Evolutionary conservation across 1,140 invertebrate species (phyloP), one percentile per base, ranked within the genome.

Genomic region (Eulimnadia texana): DNA sequence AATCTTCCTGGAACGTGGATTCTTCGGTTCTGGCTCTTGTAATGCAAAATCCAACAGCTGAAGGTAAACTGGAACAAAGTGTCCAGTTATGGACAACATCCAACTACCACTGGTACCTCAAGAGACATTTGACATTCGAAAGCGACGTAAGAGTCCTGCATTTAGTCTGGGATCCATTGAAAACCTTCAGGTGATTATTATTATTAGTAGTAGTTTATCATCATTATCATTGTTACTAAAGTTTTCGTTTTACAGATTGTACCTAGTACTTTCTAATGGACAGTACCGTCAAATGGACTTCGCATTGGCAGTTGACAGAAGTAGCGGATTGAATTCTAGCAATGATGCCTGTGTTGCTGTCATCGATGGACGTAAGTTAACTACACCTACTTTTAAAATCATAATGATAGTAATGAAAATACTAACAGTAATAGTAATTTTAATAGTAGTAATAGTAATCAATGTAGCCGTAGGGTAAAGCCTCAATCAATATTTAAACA

Each of bases 81-180:
- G 69, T 94, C 33, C 81, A 91, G 66, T 70, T 95, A 0, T 95
- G 85, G 77, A 88, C 85, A 3, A 79, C 82, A 53, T 80, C 80
- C 23, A 95, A 95, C 76, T 93, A 90, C 69, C 84, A 93, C 69
- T 95, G 90, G 90, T 93, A 93, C 73, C 71, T 87, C 13, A 94
- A 95, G 69, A 85, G 92, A 68, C 80, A 72, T 54, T 67, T 87
- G 2, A 61, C 64, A 10, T 84, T 84, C 68, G 61, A 70, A 19
- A 65, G 69, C 55, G 67, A 73, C 0, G 72, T 79, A 62, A 70
- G 72, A 42, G 68, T 82, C 11, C 68, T 76, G 1, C 72, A 72
- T 62, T 68, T 81, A n/a, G 67, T 73, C 20, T 91, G 88, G 87
- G 82, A 85, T 68, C 69, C 72, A 27, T 68, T 72, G 47, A 73